Percentiles rank a stretch among this genome's conserved stretches.
Evolutionary conservation across 2,797 vertebrate species (phyloP).

Genomic region (Aphelocoma californica): DNA sequence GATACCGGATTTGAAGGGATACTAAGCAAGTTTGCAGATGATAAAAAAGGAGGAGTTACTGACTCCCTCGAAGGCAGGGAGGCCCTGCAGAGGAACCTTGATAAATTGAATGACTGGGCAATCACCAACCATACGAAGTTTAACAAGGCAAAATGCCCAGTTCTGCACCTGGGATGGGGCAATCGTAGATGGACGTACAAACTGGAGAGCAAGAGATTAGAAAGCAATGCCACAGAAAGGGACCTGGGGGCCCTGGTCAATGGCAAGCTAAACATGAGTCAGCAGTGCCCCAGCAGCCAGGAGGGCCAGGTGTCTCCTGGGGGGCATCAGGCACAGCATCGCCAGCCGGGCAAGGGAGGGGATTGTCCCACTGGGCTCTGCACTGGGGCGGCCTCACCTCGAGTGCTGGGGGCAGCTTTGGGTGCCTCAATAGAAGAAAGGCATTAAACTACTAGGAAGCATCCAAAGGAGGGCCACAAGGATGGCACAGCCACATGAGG

Average conservation of each 20-base stretch:
- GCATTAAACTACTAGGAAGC: not conserved
- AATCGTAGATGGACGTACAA: rapidly evolving
- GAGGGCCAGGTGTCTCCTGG: rapidly evolving
- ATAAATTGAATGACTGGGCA: not conserved
- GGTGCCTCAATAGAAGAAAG: not conserved
- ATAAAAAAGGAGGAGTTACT: not conserved
- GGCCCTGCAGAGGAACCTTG: not conserved
- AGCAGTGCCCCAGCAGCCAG: not conserved
- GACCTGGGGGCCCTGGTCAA: rapidly evolving
- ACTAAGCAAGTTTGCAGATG: not conserved
- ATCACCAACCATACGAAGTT: not conserved
- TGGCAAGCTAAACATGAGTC: rapidly evolving
- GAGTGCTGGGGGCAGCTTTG: rapidly evolving
- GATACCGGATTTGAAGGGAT: not conserved
- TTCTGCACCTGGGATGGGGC: not conserved
- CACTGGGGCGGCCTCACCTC: rapidly evolving
- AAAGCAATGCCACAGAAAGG: not conserved
- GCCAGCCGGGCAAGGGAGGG: rapidly evolving
- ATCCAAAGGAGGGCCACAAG: not conserved
- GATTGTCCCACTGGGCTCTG: not conserved
- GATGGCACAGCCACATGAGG: not conserved
- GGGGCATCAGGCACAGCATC: rapidly evolving
- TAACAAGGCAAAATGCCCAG: not conserved
- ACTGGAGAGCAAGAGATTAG: not conserved
- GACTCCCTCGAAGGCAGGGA: not conserved